These are phyloP conservation scores for Corvus moneduloides DNA, from an alignment of 2,113 vertebrate species.

Conservation along the genomic window DNA sequence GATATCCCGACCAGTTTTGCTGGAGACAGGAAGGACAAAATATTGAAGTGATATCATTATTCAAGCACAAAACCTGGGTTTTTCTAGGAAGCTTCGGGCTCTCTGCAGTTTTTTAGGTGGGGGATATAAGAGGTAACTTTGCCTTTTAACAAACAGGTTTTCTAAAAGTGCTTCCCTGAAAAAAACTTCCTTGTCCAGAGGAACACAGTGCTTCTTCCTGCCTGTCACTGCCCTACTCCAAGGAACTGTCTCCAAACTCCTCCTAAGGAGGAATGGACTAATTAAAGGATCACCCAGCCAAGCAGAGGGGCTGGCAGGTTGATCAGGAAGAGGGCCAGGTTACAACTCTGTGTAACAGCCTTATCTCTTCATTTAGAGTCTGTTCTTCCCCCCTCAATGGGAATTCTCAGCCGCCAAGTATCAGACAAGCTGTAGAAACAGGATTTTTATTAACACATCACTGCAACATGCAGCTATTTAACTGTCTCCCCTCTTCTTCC, in stretches of 20 bases:
- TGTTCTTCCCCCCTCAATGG: background rate
- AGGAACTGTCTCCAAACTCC: background rate
- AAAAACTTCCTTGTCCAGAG: background rate
- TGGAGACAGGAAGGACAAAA: background rate
- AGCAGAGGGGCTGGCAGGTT: background rate
- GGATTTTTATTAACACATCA: background rate
- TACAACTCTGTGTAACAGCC: background rate
- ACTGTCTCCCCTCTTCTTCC: background rate
- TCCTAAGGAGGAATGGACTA: background rate
- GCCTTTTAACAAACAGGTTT: background rate
- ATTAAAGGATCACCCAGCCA: background rate
- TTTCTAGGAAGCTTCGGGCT: background rate
- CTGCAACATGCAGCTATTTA: background rate
- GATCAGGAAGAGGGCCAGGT: background rate
- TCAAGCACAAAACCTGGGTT: background rate
- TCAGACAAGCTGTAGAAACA: background rate
- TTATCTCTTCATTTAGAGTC: background rate
- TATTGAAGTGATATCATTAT: background rate
- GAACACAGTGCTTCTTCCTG: background rate
- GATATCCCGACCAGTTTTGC: background rate
- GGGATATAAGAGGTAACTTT: background rate
- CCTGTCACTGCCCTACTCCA: background rate
- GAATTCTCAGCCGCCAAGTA: background rate
- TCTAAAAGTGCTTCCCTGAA: background rate
- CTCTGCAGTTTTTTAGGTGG: background rate